Conservation (phyloP, 1,140 invertebrate species). For the Coptotermes formosanus region DNA sequence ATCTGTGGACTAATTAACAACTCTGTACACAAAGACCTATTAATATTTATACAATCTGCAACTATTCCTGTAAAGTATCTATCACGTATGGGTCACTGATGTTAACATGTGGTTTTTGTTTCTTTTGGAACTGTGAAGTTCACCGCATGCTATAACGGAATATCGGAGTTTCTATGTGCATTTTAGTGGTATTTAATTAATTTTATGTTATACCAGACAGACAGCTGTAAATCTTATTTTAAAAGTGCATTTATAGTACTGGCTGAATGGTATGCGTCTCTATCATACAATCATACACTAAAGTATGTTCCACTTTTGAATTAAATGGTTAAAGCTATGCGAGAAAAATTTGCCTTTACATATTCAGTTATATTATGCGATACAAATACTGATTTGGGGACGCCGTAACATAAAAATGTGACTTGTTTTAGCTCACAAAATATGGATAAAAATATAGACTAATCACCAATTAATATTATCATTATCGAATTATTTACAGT, state of each 20-base stretch:
- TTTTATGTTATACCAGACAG: background rate
- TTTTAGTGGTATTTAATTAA: background rate
- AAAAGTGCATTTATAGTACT: background rate
- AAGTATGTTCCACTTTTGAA: background rate
- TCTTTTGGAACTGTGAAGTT: background rate
- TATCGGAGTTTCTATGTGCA: background rate
- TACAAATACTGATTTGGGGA: background rate
- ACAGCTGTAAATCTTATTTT: background rate
- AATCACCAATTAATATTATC: slow-evolving; percentile 21
- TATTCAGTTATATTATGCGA: slow-evolving; percentile 9
- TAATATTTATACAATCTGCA: background rate
- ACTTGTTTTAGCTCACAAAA: slow-evolving; percentile 7
- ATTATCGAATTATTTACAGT: slow-evolving; percentile 22
- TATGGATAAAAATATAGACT: slow-evolving; percentile 14
- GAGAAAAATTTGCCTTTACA: background rate
- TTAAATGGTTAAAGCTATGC: background rate
- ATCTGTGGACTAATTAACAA: background rate
- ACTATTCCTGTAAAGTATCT: background rate
- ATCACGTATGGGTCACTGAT: background rate
- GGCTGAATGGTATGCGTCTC: background rate
- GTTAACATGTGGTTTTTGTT: background rate
- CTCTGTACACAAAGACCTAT: background rate
- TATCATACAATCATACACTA: background rate
- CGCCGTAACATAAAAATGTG: background rate
- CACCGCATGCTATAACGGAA: background rate